Percentiles rank a stretch among this genome's conserved stretches.
Conservation (phyloP, 1,140 invertebrate genomes). For the Drosophila varians region DNA sequence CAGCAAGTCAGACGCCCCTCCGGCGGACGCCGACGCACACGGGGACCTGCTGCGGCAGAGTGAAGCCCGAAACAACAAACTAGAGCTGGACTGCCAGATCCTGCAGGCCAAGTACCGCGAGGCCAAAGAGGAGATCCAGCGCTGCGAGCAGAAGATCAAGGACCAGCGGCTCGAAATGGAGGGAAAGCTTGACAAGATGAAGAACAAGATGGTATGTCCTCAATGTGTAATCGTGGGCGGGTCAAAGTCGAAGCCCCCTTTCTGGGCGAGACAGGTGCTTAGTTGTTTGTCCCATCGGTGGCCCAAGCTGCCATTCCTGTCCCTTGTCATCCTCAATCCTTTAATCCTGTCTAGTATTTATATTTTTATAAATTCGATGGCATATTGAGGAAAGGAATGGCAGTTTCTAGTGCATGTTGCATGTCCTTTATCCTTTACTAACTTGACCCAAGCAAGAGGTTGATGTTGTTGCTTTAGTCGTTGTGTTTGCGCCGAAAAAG, state of each 20-base stretch:
- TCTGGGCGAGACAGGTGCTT: conserved; percentile 4
- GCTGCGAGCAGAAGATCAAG: conserved; percentile 79
- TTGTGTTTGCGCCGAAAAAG: conserved; percentile 5
- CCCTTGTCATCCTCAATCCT: neutral
- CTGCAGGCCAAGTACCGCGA: conserved; percentile 70
- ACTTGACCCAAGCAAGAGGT: neutral
- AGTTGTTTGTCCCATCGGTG: conserved; percentile 2
- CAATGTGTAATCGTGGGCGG: neutral
- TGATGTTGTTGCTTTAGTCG: conserved; percentile 3
- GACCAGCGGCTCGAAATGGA: conserved; percentile 87
- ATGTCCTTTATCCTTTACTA: neutral
- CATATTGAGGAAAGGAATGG: neutral
- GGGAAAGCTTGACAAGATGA: conserved; percentile 88
- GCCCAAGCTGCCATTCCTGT: conserved; percentile 3
- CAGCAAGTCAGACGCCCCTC: neutral
- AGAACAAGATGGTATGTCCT: conserved; percentile 88
- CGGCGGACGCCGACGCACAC: neutral
- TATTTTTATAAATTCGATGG: no score
- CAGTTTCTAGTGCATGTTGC: neutral
- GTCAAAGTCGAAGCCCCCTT: conserved; percentile 1
- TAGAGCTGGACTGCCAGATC: conserved; percentile 62
- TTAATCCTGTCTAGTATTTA: no score
- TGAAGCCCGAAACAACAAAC: neutral
- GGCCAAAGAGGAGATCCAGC: conserved; percentile 54
- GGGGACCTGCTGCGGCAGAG: neutral